Base-by-base conservation (phyloP, 2,888 invertebrate species). In the Eupithecia subfuscata region DNA sequence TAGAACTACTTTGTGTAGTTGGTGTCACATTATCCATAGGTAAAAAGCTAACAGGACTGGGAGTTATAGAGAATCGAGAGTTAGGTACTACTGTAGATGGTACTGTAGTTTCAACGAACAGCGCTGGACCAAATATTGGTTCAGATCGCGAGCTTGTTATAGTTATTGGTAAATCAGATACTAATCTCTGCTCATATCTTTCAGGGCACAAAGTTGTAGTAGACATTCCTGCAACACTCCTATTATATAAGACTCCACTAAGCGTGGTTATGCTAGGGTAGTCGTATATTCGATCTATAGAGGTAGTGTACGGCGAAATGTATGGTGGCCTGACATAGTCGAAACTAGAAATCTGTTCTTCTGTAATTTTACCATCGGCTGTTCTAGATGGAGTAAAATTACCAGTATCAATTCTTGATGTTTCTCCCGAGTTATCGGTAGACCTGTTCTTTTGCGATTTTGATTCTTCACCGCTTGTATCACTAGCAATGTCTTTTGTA, bases 31-130 rank as follows among this genome's bases (percentile, higher is more conserved):
- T 48, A 60, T 73, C 56, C 0, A 69, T n/a, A 22, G 65, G n/a
- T 37, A 73, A 48, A 67, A 60, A 73, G 40, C 75, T 74, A 7
- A 74, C 77, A 30, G 80, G 78, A 52, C 76, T 76, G 5, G 79
- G 78, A 9, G 79, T 80, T 74, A 79, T 78, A 9, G 79, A 79
- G 60, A 79, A 78, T 52, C 78, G 77, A 1, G 79, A 70, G 37
- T 80, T 80, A 11, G 80, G 75, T 37, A 79, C 77, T 5, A 45
- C 65, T 48, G 40, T 76, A 14, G 76, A 56, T 12, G 72, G 40
- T 34, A 48, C 68, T 5, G 63, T 64, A 11, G 75, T 14, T 56
- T 75, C 76, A 8, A 63, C 70, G 14, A 56, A 75, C 12, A 71
- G 64, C 48, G 67, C 71, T 60, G 73, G 68, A 2, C 40, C 77